Evolutionary conservation across 2,797 vertebrate species (phyloP).

Genomic region (Ceryle rudis): DNA sequence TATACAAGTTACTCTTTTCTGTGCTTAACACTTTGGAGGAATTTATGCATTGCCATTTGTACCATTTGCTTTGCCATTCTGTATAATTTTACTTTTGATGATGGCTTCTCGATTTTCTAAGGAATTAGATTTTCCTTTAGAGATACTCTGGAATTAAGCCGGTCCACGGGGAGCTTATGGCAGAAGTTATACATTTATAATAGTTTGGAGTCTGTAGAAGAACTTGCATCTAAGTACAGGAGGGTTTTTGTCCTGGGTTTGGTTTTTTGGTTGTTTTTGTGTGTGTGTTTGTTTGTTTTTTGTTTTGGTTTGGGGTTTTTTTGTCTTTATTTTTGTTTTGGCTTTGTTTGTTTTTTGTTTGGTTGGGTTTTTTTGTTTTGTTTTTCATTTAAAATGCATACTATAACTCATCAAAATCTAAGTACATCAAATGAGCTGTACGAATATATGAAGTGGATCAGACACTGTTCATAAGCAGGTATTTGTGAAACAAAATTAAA

Average conservation of each 20-base stretch:
- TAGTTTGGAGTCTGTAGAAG: not conserved
- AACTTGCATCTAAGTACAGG: not conserved
- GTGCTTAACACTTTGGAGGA: not conserved
- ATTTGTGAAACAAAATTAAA: not conserved
- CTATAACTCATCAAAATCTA: not conserved
- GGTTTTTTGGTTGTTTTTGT: too few species aligned
- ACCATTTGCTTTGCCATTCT: not conserved
- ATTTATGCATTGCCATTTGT: not conserved
- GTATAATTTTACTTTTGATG: not conserved
- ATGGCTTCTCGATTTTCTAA: not conserved
- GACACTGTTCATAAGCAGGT: not conserved
- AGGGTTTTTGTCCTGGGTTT: too few species aligned
- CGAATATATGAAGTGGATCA: not conserved
- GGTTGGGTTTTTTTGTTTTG: too few species aligned
- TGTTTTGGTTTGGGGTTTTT: too few species aligned
- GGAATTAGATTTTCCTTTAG: not conserved
- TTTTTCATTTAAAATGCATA: not conserved
- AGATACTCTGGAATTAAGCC: not conserved
- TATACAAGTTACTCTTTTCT: not conserved
- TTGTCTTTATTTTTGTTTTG: too few species aligned
- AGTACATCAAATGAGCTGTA: not conserved
- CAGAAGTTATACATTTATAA: not conserved
- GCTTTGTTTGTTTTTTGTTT: too few species aligned
- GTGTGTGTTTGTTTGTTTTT: too few species aligned
- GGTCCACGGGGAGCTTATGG: not conserved